Base-by-base conservation (phyloP, 2,888 invertebrate genomes). In the Drosophila bunnanda region DNA sequence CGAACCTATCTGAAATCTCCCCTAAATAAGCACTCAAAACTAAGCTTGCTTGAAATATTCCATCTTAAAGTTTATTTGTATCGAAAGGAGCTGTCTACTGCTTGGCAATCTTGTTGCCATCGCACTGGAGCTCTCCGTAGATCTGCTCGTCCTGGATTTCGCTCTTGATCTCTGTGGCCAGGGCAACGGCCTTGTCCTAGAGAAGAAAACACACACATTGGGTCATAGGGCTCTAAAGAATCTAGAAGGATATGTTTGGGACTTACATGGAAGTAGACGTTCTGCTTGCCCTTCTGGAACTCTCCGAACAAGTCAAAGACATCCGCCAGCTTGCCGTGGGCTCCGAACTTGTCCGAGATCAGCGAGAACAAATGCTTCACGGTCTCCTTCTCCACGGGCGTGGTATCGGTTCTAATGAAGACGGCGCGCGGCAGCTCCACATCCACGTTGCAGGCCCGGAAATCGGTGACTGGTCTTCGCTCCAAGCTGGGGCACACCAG, bases 231-330 rank as follows among this genome's bases (percentile, higher is more conserved):
- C 34, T 59, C 4, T 7, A 2, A 22, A 1, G 15, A 17, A 44
- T 22, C 9, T 2, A 2, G 32, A 12, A 0, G 2, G 0, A 4
- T 15, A 2, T 0, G 5, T 10, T 10, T 15, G 5, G 10, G 10
- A 89, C 91, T 91, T 77, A 92, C 92, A 71, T 80, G 78, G 66
- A 93, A 93, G 34, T 93, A 64, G 15, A 92, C 89, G 70, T 93
- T 77, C 64, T 87, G 75, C 17, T 88, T 62, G 34, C 87, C 90
- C 61, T 78, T 67, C 57, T 90, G 87, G 65, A 88, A 93, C 67
- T 90, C 87, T 3, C 90, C 91, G 57, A 93, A 93, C 50, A 93
- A 66, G 3, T 90, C 84, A 69, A 93, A 93, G 12, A 93, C 92
- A 86, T 92, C 92, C 52, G 90, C 77, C 34, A 90, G 52, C 67